A percentile compares a stretch with the other conserved stretches of the same genome.
These are phyloP conservation scores for Sphaeridia pumilis DNA, from an alignment of 2,888 invertebrate species.

Conservation along the genomic window DNA sequence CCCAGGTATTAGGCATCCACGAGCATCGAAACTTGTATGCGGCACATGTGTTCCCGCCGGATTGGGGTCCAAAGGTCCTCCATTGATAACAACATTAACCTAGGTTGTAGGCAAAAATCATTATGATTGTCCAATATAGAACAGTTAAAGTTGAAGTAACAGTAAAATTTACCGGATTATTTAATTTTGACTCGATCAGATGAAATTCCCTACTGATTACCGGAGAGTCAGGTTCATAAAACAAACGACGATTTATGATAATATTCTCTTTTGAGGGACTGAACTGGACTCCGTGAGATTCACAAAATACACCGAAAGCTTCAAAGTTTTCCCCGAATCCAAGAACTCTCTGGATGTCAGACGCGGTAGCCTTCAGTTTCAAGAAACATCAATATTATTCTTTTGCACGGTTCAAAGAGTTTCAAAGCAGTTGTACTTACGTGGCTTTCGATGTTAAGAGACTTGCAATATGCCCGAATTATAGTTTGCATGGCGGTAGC, in stretches of 20 bases:
- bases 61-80: slow-evolving; percentile 37
- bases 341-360: slow-evolving; percentile 56
- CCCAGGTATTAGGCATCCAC: slow-evolving; percentile 49
- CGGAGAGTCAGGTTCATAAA: slow-evolving; percentile 56
- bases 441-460: slow-evolving; percentile 44
- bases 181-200: slow-evolving; percentile 66
- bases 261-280: slow-evolving; percentile 40
- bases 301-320: slow-evolving; percentile 43
- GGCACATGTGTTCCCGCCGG: slow-evolving; percentile 44
- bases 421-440: slow-evolving; percentile 10
- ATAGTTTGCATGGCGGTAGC: slow-evolving; percentile 62
- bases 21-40: slow-evolving; percentile 60
- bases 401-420: too few species aligned
- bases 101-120: too few species aligned
- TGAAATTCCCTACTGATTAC: slow-evolving; percentile 51
- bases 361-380: slow-evolving; percentile 50
- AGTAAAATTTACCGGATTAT: slow-evolving; percentile 44
- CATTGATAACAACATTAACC: slow-evolving; percentile 37
- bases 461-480: slow-evolving; percentile 62
- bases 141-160: too few species aligned
- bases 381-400: background rate
- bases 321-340: slow-evolving; percentile 60
- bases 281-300: slow-evolving; percentile 41
- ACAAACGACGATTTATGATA: slow-evolving; percentile 54
- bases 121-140: too few species aligned